Evolutionary conservation across 1,140 invertebrate genomes (phyloP).

Genomic region (Venturia canescens): DNA sequence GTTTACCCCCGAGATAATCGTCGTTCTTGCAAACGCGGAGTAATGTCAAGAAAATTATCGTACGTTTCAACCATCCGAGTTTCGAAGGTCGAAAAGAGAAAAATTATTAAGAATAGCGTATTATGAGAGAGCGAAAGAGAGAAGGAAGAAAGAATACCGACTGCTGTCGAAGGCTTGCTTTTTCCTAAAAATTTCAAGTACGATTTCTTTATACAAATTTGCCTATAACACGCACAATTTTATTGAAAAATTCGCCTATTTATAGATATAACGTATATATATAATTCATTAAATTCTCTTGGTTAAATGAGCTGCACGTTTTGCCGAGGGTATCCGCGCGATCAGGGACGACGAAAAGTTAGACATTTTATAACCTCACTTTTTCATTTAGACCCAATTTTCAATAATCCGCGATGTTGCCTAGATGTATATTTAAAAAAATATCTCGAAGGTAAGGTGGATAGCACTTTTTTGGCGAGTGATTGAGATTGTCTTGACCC

Average conservation of each 20-base stretch:
- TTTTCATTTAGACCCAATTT: neutral
- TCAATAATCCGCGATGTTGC: no score
- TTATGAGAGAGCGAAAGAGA: no score
- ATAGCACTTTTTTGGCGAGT: neutral
- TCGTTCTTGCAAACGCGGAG: no score
- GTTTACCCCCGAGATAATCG: no score
- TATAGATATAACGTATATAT: neutral
- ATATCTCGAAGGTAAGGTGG: no score
- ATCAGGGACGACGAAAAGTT: constrained; percentile 17
- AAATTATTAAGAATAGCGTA: no score
- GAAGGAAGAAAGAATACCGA: no score
- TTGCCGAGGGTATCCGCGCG: neutral
- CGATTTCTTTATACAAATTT: constrained; percentile 30
- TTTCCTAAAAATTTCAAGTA: neutral
- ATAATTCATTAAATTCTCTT: no score
- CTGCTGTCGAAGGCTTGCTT: neutral
- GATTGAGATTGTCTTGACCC: constrained; percentile 18
- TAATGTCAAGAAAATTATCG: neutral
- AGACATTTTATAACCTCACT: neutral
- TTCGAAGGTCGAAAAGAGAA: neutral
- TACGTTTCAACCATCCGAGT: neutral
- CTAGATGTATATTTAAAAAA: no score
- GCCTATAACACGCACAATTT: constrained; percentile 18
- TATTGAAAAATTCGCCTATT: constrained; percentile 4
- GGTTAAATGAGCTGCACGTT: neutral